Conservation (phyloP, 2,113 vertebrate species). For the Dicentrarchus labrax region DNA sequence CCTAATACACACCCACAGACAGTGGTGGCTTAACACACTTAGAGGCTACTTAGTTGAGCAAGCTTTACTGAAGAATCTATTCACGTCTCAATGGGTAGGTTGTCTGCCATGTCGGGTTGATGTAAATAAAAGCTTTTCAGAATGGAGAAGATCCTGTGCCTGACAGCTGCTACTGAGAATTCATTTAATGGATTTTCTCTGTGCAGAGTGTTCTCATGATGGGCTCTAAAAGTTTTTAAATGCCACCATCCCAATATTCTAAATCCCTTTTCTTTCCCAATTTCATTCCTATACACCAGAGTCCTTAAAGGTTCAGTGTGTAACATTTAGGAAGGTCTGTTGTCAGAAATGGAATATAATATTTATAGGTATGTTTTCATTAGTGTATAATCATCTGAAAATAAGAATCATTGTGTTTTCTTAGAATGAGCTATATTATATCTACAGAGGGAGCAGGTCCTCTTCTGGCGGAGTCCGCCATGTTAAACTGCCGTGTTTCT, state of each 20-base stretch:
- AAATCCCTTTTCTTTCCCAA: not conserved
- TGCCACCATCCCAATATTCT: not conserved
- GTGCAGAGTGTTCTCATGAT: not conserved
- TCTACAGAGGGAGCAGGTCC: too few species aligned
- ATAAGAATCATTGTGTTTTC: too few species aligned
- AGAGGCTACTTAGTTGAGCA: slow-evolving; percentile 52
- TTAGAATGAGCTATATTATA: too few species aligned
- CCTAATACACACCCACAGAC: slow-evolving; percentile 19
- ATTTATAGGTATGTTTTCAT: too few species aligned
- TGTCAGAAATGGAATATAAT: too few species aligned
- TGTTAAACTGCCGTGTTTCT: too few species aligned
- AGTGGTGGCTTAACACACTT: slow-evolving; percentile 42
- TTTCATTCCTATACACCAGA: too few species aligned
- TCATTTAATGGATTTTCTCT: not conserved
- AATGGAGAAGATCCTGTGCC: not conserved
- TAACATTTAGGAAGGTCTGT: too few species aligned
- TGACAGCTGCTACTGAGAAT: not conserved
- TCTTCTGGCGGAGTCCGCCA: too few species aligned
- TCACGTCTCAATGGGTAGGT: slow-evolving; percentile 43
- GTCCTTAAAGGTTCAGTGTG: too few species aligned
- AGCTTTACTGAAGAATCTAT: slow-evolving; percentile 49
- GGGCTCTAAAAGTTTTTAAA: not conserved
- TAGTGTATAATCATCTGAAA: too few species aligned
- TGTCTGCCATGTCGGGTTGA: not conserved
- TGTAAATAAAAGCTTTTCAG: slow-evolving; percentile 23